Evolutionary conservation across 2,113 vertebrate genomes (phyloP), one percentile per base, ranked within the genome.

Genomic region (Carassius carassius): DNA sequence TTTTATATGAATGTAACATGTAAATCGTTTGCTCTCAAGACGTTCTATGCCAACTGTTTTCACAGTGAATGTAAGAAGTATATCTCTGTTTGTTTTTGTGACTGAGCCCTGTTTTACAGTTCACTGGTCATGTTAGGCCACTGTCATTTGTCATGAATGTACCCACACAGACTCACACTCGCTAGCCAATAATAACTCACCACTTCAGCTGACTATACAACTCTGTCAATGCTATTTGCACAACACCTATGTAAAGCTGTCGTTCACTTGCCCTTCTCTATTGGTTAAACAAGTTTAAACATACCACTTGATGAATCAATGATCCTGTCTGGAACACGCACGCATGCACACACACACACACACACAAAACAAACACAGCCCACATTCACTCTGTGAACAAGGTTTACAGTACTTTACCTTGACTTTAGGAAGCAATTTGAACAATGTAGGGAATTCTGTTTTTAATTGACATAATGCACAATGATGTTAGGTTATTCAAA

Each of bases 131-230:
- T 49, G 78, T 80, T 47, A 80, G 13, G 78, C n/a, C 51, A 78
- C 29, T 58, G 76, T 78, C 76, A 37, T 73, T 37, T 29, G n/a
- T 67, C 21, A 70, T 47, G 29, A 44, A 56, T 58, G 29, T 44
- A 56, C 75, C 17, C 10, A 3, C 44, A 47, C 44, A 47, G 44
- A 47, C 44, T 47, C 75, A 78, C 79, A 51, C 25, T 60, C 81
- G 74, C 84, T 37, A 67, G 74, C 75, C 49, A 65, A 73, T 65
- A 85, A 82, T 65, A 85, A 82, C 54, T 75, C 37, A 70, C 32
- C 62, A 47, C 76, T 80, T 58, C 75, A 85, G 63, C 69, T 73
- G 35, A 73, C 21, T 35, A 78, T 78, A 35, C 75, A 77, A 77
- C 37, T 37, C 6, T 0, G 11, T 81, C 78, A 35, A 69, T 23